Evolutionary conservation across 2,888 invertebrate species (phyloP).

Genomic region (Formica aserva): DNA sequence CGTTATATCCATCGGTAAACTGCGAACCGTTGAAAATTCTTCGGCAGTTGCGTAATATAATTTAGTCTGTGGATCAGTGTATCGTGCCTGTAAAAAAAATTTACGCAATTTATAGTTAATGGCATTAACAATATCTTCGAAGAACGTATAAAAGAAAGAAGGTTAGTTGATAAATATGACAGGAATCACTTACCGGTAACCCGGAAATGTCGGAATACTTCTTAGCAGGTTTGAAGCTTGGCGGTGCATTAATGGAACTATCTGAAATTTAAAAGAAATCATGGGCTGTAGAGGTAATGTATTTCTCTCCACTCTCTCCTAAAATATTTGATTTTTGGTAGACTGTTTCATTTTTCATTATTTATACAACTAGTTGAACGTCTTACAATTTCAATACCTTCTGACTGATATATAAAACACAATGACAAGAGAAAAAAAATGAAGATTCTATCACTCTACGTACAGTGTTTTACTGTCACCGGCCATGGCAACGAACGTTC

Average conservation of each 20-base stretch:
- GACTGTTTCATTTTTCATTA: background rate
- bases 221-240: conserved; percentile 95
- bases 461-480: conserved; percentile 92
- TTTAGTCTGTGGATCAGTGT: conserved; percentile 96
- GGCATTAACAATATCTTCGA: background rate
- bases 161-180: background rate
- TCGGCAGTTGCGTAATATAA: conserved; percentile 94
- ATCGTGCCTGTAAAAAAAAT: conserved; percentile 89
- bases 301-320: background rate
- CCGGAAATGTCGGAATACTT: conserved; percentile 98
- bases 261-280: conserved; percentile 87
- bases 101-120: conserved; percentile 49
- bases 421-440: conserved; percentile 11
- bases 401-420: background rate
- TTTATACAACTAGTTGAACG: background rate
- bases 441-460: background rate
- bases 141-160: background rate
- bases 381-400: conserved; percentile 8
- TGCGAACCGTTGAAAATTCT: conserved; percentile 94
- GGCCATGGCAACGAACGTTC: conserved; percentile 93
- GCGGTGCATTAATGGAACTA: conserved; percentile 95
- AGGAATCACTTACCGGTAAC: conserved; percentile 87
- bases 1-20: conserved; percentile 96
- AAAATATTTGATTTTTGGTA: background rate
- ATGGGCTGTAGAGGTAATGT: background rate